Percentiles rank a stretch among this genome's conserved stretches.
These are phyloP conservation scores for Dromococcyx pavoninus DNA, from an alignment of 2,797 vertebrate genomes.

Conservation along the genomic window DNA sequence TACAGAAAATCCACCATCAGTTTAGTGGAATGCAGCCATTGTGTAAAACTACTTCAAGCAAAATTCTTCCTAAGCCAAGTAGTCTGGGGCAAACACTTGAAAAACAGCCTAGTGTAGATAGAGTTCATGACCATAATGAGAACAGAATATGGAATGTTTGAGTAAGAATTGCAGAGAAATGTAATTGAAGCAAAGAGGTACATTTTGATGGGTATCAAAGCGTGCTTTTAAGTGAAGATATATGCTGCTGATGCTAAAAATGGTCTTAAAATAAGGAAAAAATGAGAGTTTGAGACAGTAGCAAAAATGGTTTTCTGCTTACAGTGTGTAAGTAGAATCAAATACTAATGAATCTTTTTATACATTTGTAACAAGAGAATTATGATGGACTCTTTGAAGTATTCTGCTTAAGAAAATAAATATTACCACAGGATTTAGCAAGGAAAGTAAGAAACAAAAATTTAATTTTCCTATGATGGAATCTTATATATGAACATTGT, in stretches of 20 bases:
- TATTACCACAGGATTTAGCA: background rate
- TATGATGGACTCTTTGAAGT: background rate
- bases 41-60: background rate
- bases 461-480: background rate
- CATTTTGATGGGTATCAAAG: background rate
- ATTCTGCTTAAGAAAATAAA: background rate
- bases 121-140: background rate
- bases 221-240: slow-evolving; percentile 1
- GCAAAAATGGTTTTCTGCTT: background rate
- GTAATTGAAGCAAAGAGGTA: background rate
- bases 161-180: background rate
- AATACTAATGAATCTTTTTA: background rate
- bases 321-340: background rate
- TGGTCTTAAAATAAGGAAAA: background rate
- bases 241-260: background rate
- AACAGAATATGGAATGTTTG: background rate
- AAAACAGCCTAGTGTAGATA: background rate
- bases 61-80: background rate
- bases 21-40: background rate
- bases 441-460: background rate
- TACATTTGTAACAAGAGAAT: background rate
- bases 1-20: background rate
- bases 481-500: background rate
- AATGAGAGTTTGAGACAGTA: background rate
- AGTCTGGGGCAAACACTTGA: background rate